Conservation (phyloP, 2,797 vertebrate genomes). For the Rachycentron canadum region DNA sequence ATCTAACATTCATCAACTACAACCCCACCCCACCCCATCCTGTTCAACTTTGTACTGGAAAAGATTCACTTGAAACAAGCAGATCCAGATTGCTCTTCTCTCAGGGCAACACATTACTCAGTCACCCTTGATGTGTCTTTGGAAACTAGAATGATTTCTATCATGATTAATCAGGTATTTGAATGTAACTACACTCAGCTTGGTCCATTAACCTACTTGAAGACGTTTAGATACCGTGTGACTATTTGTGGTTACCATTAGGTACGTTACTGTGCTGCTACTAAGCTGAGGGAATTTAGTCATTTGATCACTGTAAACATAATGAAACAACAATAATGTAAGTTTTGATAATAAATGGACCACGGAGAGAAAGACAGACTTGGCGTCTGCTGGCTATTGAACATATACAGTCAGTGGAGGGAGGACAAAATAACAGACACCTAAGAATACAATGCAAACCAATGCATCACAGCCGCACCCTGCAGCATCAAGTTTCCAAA, state of each 20-base stretch:
- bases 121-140: conserved; percentile 53
- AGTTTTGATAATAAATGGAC: conserved; percentile 17
- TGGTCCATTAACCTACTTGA: conserved; percentile 77
- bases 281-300: conserved; percentile 26
- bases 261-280: conserved; percentile 48
- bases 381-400: conserved; percentile 2
- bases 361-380: neutral
- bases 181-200: conserved; percentile 72
- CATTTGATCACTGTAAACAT: conserved; percentile 45
- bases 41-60: conserved; percentile 54
- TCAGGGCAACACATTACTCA: conserved; percentile 34
- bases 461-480: neutral
- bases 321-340: neutral
- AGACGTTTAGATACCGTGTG: conserved; percentile 51
- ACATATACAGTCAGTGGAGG: neutral
- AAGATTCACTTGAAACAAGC: conserved; percentile 46
- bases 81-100: conserved; percentile 38
- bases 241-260: conserved; percentile 54
- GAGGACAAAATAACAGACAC: conserved; percentile 32
- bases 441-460: conserved; percentile 2
- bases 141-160: conserved; percentile 54
- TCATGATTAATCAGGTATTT: conserved; percentile 70
- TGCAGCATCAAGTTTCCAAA: neutral
- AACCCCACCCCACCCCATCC: conserved; percentile 3
- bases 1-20: conserved; percentile 56